These are phyloP conservation scores for Hipposideros larvatus DNA, from an alignment of 2,797 vertebrate species.

Conservation along the genomic window DNA sequence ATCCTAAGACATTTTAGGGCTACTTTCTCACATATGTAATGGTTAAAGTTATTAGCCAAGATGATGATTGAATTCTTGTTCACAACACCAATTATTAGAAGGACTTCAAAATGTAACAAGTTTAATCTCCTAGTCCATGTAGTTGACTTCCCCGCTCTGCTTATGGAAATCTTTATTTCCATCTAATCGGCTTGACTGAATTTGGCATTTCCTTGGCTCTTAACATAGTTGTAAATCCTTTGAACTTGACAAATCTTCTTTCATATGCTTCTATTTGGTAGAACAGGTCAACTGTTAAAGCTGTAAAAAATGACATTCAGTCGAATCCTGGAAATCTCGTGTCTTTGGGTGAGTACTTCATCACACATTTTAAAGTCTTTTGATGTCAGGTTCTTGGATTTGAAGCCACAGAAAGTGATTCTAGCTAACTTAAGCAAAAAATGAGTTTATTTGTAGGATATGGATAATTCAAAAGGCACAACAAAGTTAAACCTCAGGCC, in stretches of 20 bases:
- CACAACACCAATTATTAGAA: background rate
- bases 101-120: background rate
- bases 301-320: background rate
- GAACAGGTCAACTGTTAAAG: background rate
- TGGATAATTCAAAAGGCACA: background rate
- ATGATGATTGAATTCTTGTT: background rate
- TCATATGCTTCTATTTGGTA: background rate
- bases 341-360: background rate
- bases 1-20: background rate
- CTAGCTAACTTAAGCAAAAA: slow-evolving; percentile 4
- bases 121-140: background rate
- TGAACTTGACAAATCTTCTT: background rate
- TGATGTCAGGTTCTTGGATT: background rate
- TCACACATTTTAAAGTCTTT: background rate
- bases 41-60: slow-evolving; percentile 2
- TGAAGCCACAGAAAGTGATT: background rate
- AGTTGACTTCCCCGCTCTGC: background rate
- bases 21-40: background rate
- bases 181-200: background rate
- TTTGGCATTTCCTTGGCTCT: slow-evolving; percentile 20
- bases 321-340: background rate
- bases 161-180: background rate
- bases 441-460: background rate
- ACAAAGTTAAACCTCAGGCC: background rate
- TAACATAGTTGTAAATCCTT: background rate